These are phyloP conservation scores for Leptinotarsa defecta DNA, from an alignment of 1,140 invertebrate species.

Conservation along the genomic window DNA sequence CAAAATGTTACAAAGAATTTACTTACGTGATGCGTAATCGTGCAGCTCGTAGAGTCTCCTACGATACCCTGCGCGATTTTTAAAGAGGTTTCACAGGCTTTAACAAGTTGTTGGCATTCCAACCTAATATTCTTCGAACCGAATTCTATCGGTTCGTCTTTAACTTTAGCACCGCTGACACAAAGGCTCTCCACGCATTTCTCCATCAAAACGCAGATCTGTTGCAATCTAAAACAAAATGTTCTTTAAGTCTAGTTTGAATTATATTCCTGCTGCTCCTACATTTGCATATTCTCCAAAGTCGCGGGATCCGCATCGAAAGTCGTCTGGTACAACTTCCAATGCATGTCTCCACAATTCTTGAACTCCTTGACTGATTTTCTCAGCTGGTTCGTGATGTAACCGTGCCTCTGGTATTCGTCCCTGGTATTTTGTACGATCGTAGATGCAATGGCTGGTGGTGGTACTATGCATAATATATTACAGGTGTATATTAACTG, in stretches of 20 bases:
- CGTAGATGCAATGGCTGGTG: conserved; percentile 86
- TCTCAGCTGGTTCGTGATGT: conserved; percentile 79
- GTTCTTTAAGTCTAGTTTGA: neutral
- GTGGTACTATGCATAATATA: conserved; percentile 86
- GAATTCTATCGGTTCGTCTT: conserved; percentile 49
- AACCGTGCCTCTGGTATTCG: conserved; percentile 80
- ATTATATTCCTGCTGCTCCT: conserved; percentile 36
- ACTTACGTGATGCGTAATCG: conserved; percentile 58
- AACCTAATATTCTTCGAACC: conserved; percentile 46
- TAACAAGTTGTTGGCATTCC: conserved; percentile 54
- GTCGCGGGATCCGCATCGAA: conserved; percentile 91
- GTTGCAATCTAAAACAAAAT: conserved; percentile 66
- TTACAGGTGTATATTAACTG: conserved; percentile 78
- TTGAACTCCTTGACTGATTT: conserved; percentile 79
- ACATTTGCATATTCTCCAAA: conserved; percentile 77
- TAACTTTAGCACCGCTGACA: conserved; percentile 52
- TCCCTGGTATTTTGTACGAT: conserved; percentile 79
- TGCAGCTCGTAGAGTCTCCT: conserved; percentile 46
- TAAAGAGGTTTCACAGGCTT: conserved; percentile 53
- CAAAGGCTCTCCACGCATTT: conserved; percentile 76
- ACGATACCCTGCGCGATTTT: conserved; percentile 50
- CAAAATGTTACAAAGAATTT: neutral
- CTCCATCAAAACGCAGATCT: conserved; percentile 75
- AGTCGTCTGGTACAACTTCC: conserved; percentile 84
- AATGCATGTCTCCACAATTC: conserved; percentile 76